Conservation (phyloP, 1,140 invertebrate species). For the Drosophila lowei region DNA sequence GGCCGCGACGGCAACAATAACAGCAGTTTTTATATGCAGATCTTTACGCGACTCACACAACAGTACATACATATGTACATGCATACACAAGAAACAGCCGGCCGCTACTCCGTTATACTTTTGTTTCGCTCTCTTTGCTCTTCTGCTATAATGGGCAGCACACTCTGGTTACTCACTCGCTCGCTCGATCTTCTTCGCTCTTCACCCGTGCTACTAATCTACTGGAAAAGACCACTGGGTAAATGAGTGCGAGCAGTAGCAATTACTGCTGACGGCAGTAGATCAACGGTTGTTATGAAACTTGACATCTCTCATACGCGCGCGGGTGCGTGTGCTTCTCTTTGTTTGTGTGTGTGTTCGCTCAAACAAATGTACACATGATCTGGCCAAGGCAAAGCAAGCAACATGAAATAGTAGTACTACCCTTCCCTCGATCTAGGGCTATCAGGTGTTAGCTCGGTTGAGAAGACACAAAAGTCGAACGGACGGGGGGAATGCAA, state of each 20-base stretch:
- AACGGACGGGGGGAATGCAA: slow-evolving; percentile 10
- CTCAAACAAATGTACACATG: slow-evolving; percentile 52
- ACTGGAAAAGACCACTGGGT: slow-evolving; percentile 37
- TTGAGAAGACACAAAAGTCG: slow-evolving; percentile 21
- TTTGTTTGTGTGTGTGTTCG: slow-evolving; percentile 14
- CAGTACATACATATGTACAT: slow-evolving; percentile 12
- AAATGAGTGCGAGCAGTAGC: slow-evolving; percentile 57
- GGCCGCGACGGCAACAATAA: slow-evolving; percentile 30
- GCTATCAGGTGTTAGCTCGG: slow-evolving; percentile 6
- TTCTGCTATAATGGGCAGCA: slow-evolving; percentile 13
- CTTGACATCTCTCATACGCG: slow-evolving; percentile 14
- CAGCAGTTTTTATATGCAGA: slow-evolving; percentile 40
- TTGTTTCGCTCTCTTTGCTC: slow-evolving; percentile 19
- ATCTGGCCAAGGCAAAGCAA: slow-evolving; percentile 50
- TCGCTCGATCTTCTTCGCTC: slow-evolving; percentile 7
- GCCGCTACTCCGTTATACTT: slow-evolving; percentile 52
- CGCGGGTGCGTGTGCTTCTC: not conserved
- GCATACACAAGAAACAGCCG: slow-evolving; percentile 34
- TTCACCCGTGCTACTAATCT: slow-evolving; percentile 29
- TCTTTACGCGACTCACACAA: slow-evolving; percentile 13
- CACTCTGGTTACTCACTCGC: slow-evolving; percentile 6
- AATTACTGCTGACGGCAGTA: slow-evolving; percentile 30
- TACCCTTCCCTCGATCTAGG: no score
- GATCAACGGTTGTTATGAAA: slow-evolving; percentile 69
- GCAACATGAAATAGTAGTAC: not conserved